Evolutionary conservation across 2,113 vertebrate species (phyloP).

Genomic region (Eonycteris spelaea): DNA sequence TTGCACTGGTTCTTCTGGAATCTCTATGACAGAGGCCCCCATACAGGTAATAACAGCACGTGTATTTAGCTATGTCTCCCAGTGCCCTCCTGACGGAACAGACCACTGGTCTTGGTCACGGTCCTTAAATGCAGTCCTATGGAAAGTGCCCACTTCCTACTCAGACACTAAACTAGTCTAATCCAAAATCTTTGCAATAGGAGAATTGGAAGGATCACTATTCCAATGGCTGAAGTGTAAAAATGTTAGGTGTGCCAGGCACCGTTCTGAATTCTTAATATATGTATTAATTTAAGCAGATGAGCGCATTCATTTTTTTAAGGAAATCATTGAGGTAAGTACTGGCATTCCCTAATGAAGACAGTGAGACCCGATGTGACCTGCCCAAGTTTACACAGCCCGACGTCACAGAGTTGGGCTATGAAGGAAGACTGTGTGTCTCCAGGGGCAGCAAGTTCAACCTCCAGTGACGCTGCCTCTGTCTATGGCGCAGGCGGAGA

Average conservation of each 20-base stretch:
- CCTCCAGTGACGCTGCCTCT: not conserved
- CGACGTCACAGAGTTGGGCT: not conserved
- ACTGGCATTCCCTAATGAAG: not conserved
- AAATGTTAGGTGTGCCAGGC: not conserved
- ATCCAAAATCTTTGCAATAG: not conserved
- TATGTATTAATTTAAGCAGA: not conserved
- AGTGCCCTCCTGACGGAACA: not conserved
- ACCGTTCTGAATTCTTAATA: not conserved
- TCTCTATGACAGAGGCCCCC: too few relatives aligned
- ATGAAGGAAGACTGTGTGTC: not conserved
- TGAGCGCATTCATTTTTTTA: not conserved
- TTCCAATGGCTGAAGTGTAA: not conserved
- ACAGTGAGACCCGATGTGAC: accelerated
- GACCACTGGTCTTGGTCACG: accelerated
- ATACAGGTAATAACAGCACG: accelerated
- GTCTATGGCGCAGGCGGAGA: accelerated
- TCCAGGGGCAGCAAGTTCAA: not conserved
- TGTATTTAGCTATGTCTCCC: not conserved
- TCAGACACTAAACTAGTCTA: not conserved
- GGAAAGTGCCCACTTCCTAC: not conserved
- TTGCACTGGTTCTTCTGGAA: not conserved
- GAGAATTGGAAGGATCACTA: not conserved
- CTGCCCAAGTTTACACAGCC: not conserved
- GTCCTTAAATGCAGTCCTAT: not conserved
- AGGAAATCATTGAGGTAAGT: not conserved